Evolutionary conservation across 2,888 invertebrate genomes (phyloP), one percentile per base, ranked within the genome.

Genomic region (Exephanes ischioxanthus): DNA sequence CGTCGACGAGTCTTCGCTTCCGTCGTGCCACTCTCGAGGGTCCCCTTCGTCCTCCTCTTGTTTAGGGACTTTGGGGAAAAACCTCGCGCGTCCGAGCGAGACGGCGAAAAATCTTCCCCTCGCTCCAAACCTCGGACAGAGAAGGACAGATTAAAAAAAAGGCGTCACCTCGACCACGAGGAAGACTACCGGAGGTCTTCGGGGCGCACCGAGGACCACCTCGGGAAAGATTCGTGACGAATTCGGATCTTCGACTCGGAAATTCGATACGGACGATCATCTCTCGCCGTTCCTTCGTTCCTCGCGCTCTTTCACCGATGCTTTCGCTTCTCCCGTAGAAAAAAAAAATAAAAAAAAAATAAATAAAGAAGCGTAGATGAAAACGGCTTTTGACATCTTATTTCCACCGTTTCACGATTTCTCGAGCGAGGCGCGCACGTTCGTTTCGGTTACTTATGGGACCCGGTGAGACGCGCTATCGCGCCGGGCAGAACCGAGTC

Each of bases 231-330:
- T 87, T 88, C 89, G 92, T 92, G 91, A 93, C 93, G 91, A 93
- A 93, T 93, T 87, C 81, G 81, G 87, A 90, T 87, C 88, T 89
- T 83, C 72, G 76, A 58, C 55, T 76, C 85, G 83, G 80, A 87
- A 88, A 91, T 92, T 92, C 81, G 92, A 90, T 87, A 86, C 90
- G 91, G 86, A 89, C 89, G 91, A 92, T 92, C 90, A 92, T 91
- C 89, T 87, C 41, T 83, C 71, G 9, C 30, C 70, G 80, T 80
- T 77, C 61, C 11, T 6, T 30, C 22, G 61, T 3, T 51, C 26
- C 72, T 33, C 37, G 9, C 45, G 7, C 37, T 83, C 58, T 76
- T 73, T 45, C 55, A 70, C 53, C 73, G 53, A 75, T 83, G 45
- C 66, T 80, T 72, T 51, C 70, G 73, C 68, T 72, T 80, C 75